phyloP scores from a whole-genome alignment of 2,797 vertebrate genomes.

The Sebastes itinus region DNA sequence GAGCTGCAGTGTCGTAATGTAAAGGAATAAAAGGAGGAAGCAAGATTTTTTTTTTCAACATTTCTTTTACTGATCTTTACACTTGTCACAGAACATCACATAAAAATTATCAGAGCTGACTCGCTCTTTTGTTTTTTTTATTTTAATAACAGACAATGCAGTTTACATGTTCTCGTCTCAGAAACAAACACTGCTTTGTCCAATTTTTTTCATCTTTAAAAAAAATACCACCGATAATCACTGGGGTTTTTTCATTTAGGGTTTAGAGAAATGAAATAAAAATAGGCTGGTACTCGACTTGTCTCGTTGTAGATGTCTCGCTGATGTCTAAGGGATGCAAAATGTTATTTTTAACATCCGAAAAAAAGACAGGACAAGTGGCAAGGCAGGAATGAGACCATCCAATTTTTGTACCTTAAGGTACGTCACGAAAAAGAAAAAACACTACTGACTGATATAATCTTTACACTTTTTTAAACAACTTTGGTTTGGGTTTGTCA shows the following conservation, averaged over 20 bases:
- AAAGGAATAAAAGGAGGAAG: conserved; percentile 28
- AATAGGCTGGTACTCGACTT: conserved; percentile 1
- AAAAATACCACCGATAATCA: conserved; percentile 42
- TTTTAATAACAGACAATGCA: conserved; percentile 71
- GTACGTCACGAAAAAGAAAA: background rate
- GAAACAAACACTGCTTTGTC: conserved; percentile 68
- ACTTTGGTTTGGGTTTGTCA: conserved; percentile 43
- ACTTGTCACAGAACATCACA: conserved; percentile 81
- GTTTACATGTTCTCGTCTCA: conserved; percentile 61
- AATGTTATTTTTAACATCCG: conserved; percentile 12
- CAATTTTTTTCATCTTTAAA: conserved; percentile 26
- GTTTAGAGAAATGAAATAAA: conserved; percentile 4
- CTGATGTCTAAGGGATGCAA: background rate
- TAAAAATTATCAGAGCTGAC: conserved; percentile 65
- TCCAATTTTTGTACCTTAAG: background rate
- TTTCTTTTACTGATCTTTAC: conserved; percentile 78
- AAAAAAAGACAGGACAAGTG: background rate
- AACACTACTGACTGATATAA: conserved; percentile 14
- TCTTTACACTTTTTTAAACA: conserved; percentile 1
- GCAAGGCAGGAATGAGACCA: conserved; percentile 1
- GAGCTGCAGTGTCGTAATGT: background rate
- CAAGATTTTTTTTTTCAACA: conserved; percentile 36
- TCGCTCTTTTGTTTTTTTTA: conserved; percentile 66
- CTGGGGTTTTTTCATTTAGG: conserved; percentile 13
- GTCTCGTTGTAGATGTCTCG: conserved; percentile 1